Evolutionary conservation across 1,140 invertebrate species (phyloP).

Genomic region (Caenorhabditis brenneri): DNA sequence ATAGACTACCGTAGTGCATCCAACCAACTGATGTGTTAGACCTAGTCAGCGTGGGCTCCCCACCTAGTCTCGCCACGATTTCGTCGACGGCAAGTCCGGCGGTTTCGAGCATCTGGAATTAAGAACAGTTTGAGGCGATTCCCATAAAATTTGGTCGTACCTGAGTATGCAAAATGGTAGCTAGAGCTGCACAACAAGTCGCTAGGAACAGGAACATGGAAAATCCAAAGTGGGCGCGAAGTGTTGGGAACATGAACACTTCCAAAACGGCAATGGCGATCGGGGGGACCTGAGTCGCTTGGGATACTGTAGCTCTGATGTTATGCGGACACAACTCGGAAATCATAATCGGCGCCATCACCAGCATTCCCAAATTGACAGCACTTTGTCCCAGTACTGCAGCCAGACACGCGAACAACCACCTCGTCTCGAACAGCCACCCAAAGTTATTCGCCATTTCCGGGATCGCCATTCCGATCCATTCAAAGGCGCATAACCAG

Average conservation of each 20-base stretch:
- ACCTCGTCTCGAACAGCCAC: neutral
- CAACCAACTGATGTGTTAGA: neutral
- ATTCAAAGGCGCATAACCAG: constrained; percentile 49
- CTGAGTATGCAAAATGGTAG: neutral
- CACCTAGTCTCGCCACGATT: neutral
- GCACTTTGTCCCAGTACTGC: constrained; percentile 45
- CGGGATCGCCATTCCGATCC: constrained; percentile 36
- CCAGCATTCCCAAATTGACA: constrained; percentile 48
- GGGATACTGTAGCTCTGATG: constrained; percentile 39
- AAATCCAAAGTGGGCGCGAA: constrained; percentile 34
- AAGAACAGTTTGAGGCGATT: neutral
- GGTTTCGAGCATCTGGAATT: neutral
- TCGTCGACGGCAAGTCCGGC: constrained; percentile 11
- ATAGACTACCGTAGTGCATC: neutral
- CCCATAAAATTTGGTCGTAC: neutral
- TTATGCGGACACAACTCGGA: constrained; percentile 52
- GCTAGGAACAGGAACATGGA: constrained; percentile 32
- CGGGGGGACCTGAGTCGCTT: constrained; percentile 39
- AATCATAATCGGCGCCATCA: constrained; percentile 52
- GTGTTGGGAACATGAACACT: constrained; percentile 43
- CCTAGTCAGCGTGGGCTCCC: neutral
- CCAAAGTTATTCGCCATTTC: constrained; percentile 28
- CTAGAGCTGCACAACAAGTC: constrained; percentile 23
- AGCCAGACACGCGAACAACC: constrained; percentile 33
- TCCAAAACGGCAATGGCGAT: constrained; percentile 45